phyloP scores from a whole-genome alignment of 2,113 vertebrate species.

The Bettongia penicillata region DNA sequence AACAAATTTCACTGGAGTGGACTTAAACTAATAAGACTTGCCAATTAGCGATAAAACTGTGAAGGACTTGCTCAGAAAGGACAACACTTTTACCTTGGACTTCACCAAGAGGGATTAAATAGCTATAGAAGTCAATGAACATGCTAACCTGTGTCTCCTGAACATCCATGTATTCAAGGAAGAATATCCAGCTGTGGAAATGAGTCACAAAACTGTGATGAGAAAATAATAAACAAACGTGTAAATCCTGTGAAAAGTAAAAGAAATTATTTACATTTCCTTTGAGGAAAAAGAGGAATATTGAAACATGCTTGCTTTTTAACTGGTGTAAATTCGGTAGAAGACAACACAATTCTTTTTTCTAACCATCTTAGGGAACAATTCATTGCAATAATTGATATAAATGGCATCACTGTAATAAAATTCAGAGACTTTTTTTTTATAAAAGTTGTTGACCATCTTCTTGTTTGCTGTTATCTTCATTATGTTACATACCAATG shows the following conservation, averaged over 20 bases:
- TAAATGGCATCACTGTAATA: constrained; percentile 96
- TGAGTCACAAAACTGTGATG: constrained; percentile 90
- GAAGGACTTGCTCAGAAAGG: constrained; percentile 88
- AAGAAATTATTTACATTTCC: constrained; percentile 90
- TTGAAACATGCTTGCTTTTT: constrained; percentile 98
- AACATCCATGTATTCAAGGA: constrained; percentile 86
- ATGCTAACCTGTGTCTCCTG: constrained; percentile 86
- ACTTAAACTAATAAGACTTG: constrained; percentile 88
- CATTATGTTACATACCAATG: constrained; percentile 84
- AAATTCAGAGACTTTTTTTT: constrained; percentile 88
- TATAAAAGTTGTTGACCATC: constrained; percentile 87
- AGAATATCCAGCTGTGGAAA: constrained; percentile 87
- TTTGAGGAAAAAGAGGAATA: constrained; percentile 87
- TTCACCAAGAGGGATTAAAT: constrained; percentile 81
- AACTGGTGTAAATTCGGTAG: constrained; percentile 97
- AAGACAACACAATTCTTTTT: constrained; percentile 96
- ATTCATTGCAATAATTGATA: constrained; percentile 99
- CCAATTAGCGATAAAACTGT: constrained; percentile 88
- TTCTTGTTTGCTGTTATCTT: constrained; percentile 86
- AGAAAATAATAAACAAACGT: constrained; percentile 93
- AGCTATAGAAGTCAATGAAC: constrained; percentile 85
- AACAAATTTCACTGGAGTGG: constrained; percentile 86
- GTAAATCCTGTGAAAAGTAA: constrained; percentile 94
- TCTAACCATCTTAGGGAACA: constrained; percentile 98
- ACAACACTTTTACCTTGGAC: constrained; percentile 84